phyloP scores from a whole-genome alignment of 2,113 vertebrate species.

The Myrmecobius fasciatus region DNA sequence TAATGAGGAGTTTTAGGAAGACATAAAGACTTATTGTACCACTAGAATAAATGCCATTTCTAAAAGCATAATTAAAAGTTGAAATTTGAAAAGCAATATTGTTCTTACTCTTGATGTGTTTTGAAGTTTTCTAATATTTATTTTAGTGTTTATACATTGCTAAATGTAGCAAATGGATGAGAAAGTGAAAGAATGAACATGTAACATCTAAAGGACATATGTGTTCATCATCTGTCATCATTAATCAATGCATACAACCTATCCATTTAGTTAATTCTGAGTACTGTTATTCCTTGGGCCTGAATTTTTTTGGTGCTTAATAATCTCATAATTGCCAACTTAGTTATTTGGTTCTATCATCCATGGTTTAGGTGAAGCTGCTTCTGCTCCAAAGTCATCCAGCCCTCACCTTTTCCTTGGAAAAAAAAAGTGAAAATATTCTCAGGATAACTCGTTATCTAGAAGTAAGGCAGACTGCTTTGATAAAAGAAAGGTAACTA shows the following conservation, averaged over 20 bases:
- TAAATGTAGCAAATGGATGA: not conserved
- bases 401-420: not conserved
- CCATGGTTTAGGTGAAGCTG: not conserved
- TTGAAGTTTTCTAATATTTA: not conserved
- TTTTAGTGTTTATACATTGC: not conserved
- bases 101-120: not conserved
- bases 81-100: not conserved
- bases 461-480: not conserved
- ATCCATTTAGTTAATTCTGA: not conserved
- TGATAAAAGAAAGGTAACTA: not conserved
- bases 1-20: not conserved
- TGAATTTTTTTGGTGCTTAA: accelerated
- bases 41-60: not conserved
- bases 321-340: not conserved
- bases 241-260: not conserved
- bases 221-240: not conserved
- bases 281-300: not conserved
- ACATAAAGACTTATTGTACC: not conserved
- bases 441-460: not conserved
- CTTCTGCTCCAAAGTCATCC: not conserved
- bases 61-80: not conserved
- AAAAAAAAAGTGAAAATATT: not conserved
- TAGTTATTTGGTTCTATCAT: not conserved
- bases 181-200: not conserved
- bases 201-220: no score